Conservation (phyloP, 2,888 invertebrate species). For the Pegoplata infirma region DNA sequence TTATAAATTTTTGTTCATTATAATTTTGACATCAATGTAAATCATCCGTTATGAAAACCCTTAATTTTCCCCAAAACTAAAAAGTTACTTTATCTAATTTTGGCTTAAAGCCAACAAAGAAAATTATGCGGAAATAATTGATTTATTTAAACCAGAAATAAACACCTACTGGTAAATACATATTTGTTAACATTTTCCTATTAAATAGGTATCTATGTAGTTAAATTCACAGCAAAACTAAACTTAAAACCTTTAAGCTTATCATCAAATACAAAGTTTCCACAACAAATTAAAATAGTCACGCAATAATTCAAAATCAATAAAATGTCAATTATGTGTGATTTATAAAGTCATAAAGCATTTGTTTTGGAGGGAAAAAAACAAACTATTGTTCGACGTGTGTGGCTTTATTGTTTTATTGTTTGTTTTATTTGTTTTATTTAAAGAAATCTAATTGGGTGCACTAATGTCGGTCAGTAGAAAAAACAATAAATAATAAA, state of each 20-base stretch:
- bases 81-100: neutral
- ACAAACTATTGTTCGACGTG: neutral
- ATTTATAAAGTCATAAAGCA: neutral
- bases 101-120: conserved; percentile 17
- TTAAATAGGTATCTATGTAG: too few relatives aligned
- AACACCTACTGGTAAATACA: neutral
- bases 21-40: too few relatives aligned
- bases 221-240: too few relatives aligned
- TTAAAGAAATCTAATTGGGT: conserved; percentile 11
- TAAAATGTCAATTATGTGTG: conserved; percentile 36
- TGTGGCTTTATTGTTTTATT: conserved; percentile 6
- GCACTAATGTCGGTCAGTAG: conserved; percentile 22
- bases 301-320: conserved; percentile 45
- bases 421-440: conserved; percentile 30
- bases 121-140: conserved; percentile 50
- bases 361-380: conserved; percentile 47
- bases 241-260: too few relatives aligned
- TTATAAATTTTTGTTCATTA: too few relatives aligned
- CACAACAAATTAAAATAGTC: conserved; percentile 7
- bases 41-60: too few relatives aligned
- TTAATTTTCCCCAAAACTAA: neutral
- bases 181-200: conserved; percentile 12
- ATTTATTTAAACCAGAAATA: conserved; percentile 35
- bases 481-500: conserved; percentile 5
- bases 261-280: neutral